Conservation (phyloP, 2,888 invertebrate genomes). For the Acleris laterana region DNA sequence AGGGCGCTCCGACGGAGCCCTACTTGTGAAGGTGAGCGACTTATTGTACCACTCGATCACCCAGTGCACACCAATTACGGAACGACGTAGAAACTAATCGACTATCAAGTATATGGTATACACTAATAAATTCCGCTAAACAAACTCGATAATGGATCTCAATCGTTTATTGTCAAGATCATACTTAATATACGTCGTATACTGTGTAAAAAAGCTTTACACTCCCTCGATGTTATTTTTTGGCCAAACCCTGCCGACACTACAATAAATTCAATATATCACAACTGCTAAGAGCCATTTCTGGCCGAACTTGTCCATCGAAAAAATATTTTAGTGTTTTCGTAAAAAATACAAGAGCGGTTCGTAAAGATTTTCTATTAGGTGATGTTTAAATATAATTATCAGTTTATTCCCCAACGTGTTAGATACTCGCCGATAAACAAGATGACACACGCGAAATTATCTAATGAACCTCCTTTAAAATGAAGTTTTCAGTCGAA, state of each 20-base stretch:
- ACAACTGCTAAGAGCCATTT: slow-evolving; percentile 42
- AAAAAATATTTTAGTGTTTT: too few relatives aligned
- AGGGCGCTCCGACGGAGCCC: slow-evolving; percentile 43
- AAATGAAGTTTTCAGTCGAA: slow-evolving; percentile 43
- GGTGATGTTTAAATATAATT: too few relatives aligned
- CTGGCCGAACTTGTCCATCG: neutral
- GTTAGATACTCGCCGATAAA: slow-evolving; percentile 14
- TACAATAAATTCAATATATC: slow-evolving; percentile 65
- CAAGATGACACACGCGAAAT: slow-evolving; percentile 32
- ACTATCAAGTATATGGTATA: neutral
- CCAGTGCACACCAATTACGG: slow-evolving; percentile 14
- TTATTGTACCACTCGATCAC: slow-evolving; percentile 34
- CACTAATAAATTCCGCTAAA: too few relatives aligned
- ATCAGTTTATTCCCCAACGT: too few relatives aligned
- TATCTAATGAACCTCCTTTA: slow-evolving; percentile 42
- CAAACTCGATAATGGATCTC: too few relatives aligned
- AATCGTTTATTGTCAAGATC: too few relatives aligned
- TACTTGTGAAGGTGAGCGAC: slow-evolving; percentile 38
- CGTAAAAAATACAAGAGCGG: too few relatives aligned
- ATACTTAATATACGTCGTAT: neutral
- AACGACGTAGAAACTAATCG: neutral
- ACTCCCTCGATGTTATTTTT: slow-evolving; percentile 11
- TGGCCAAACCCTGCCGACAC: slow-evolving; percentile 39
- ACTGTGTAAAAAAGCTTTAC: neutral
- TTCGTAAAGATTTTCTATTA: too few relatives aligned